Percentiles rank a stretch among this genome's conserved stretches.
Evolutionary conservation across 2,888 invertebrate species (phyloP).

Genomic region (Acanthoscelides obtectus): DNA sequence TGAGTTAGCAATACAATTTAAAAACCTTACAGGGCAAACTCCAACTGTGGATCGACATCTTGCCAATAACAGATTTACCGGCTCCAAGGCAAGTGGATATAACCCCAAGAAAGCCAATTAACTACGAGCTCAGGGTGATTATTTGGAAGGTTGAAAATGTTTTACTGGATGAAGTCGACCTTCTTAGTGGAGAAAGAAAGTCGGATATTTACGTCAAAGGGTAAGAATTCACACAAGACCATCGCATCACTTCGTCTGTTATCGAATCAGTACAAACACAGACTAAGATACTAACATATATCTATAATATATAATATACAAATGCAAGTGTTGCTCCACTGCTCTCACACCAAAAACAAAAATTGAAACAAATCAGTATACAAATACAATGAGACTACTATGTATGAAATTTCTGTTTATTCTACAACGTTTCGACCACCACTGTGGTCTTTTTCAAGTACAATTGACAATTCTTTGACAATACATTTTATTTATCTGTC

Average conservation of each 20-base stretch:
- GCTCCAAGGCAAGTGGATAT: constrained; percentile 74
- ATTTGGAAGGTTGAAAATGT: constrained; percentile 64
- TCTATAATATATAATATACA: neutral
- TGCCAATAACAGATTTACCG: constrained; percentile 53
- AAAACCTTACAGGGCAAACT: constrained; percentile 77
- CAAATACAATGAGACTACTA: no score
- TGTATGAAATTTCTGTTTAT: no score
- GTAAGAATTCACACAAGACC: constrained; percentile 46
- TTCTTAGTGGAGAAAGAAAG: constrained; percentile 66
- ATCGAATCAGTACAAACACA: no score
- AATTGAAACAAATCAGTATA: no score
- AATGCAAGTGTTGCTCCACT: no score
- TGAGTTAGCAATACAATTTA: no score
- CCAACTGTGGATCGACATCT: constrained; percentile 88
- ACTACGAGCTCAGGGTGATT: constrained; percentile 65
- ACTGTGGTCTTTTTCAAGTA: no score
- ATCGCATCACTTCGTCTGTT: no score
- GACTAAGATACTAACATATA: neutral
- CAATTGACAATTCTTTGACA: no score
- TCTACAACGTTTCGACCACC: no score
- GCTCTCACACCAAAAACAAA: no score
- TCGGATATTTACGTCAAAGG: constrained; percentile 73
- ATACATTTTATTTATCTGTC: no score
- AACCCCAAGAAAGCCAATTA: constrained; percentile 62
- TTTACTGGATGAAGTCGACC: constrained; percentile 62